Evolutionary conservation across 2,113 vertebrate species (phyloP).

Genomic region (Nothoprocta perdicaria): DNA sequence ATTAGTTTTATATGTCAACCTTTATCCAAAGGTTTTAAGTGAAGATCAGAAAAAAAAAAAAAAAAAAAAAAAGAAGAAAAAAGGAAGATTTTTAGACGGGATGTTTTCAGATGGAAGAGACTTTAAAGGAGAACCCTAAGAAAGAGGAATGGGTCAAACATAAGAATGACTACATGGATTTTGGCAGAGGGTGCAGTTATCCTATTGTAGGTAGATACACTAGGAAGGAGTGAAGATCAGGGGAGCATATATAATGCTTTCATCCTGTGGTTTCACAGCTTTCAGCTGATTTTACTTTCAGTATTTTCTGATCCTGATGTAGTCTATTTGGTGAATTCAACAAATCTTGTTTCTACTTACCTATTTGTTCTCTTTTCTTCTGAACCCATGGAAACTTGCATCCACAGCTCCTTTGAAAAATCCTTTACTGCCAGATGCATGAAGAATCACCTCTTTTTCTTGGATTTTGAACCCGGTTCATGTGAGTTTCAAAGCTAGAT

Average conservation of each 20-base stretch:
- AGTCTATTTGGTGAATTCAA: background rate
- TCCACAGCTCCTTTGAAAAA: background rate
- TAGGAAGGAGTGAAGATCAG: too few relatives aligned
- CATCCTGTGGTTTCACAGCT: background rate
- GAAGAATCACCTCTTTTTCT: background rate
- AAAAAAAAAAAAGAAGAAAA: background rate
- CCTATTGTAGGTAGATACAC: background rate
- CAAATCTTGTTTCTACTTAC: background rate
- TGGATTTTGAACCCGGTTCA: background rate
- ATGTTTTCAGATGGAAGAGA: background rate
- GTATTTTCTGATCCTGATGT: background rate
- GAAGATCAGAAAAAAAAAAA: constrained; percentile 1
- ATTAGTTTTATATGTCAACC: background rate
- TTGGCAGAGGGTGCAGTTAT: background rate
- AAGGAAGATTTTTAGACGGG: background rate
- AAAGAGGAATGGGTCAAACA: background rate
- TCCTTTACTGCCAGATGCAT: background rate
- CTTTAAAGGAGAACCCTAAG: background rate
- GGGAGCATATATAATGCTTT: background rate
- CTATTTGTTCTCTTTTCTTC: background rate
- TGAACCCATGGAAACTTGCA: background rate
- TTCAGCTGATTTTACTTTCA: background rate
- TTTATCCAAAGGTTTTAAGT: constrained; percentile 12
- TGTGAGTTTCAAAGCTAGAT: background rate
- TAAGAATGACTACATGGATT: background rate